These are phyloP conservation scores for Scomber scombrus DNA, from an alignment of 2,113 vertebrate species.

Conservation along the genomic window DNA sequence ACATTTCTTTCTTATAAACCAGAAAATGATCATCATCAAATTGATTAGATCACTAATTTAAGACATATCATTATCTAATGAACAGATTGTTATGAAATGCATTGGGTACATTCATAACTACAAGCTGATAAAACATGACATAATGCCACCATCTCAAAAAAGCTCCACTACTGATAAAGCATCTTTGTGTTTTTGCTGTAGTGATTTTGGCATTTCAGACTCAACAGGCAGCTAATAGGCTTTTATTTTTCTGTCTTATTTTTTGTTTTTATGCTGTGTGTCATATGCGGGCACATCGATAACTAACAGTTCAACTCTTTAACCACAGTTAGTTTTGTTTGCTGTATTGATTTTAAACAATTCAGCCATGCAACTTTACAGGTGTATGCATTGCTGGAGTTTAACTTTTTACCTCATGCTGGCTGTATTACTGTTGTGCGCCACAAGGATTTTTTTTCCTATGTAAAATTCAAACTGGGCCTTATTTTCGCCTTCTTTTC, in stretches of 20 bases:
- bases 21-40: no score
- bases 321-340: not conserved
- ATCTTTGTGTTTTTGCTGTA: not conserved
- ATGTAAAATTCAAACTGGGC: not conserved
- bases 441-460: not conserved
- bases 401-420: not conserved
- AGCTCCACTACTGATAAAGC: not conserved
- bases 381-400: not conserved
- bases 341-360: slow-evolving; percentile 8
- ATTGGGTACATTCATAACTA: not conserved
- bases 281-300: not conserved
- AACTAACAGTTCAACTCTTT: not conserved
- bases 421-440: slow-evolving; percentile 3
- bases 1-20: no score
- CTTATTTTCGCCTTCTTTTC: not conserved
- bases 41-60: no score
- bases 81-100: not conserved
- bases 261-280: not conserved
- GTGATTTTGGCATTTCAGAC: not conserved
- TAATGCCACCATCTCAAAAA: not conserved
- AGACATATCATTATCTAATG: not conserved
- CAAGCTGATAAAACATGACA: not conserved
- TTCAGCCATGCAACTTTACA: not conserved
- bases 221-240: not conserved
- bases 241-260: not conserved